Evolutionary conservation across 2,797 vertebrate genomes (phyloP).

Genomic region (Serranus cabrilla): DNA sequence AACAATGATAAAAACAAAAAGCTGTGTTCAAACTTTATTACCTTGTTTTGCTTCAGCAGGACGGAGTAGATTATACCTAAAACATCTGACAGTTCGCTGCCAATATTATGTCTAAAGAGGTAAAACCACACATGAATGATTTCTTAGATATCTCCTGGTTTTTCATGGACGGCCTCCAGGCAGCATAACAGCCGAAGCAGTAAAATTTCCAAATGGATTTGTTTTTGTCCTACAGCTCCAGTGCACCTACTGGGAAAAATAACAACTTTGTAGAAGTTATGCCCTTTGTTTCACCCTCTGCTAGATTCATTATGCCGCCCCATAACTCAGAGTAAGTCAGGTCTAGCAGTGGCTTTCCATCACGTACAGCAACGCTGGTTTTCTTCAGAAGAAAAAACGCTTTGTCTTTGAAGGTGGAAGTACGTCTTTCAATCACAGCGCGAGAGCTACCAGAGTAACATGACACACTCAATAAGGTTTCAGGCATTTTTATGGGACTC

Average conservation of each 20-base stretch:
- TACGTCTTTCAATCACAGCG: conserved; percentile 51
- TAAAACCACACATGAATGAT: conserved; percentile 73
- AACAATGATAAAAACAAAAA: conserved; percentile 20
- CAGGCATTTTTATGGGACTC: conserved; percentile 58
- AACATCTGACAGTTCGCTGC: conserved; percentile 53
- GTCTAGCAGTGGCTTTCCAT: conserved; percentile 54
- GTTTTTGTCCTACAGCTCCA: conserved; percentile 70
- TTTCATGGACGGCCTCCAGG: conserved; percentile 70
- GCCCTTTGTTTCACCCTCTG: conserved; percentile 77
- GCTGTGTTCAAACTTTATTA: conserved; percentile 42
- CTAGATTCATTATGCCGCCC: conserved; percentile 61
- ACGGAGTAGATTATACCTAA: conserved; percentile 39
- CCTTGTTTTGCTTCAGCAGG: conserved; percentile 37
- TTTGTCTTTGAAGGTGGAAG: conserved; percentile 56
- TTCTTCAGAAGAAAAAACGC: conserved; percentile 34
- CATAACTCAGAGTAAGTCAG: conserved; percentile 53
- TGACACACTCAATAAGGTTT: conserved; percentile 52
- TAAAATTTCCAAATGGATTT: conserved; percentile 72
- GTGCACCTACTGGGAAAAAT: conserved; percentile 71
- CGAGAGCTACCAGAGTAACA: conserved; percentile 58
- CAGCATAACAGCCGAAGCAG: conserved; percentile 54
- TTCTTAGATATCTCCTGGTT: conserved; percentile 74
- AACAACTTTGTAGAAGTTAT: conserved; percentile 68
- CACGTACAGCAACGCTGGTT: conserved; percentile 52
- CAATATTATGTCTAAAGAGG: conserved; percentile 68